These are phyloP conservation scores for Oxyteleia sp. DNA, from an alignment of 2,888 invertebrate genomes.

Conservation along the genomic window DNA sequence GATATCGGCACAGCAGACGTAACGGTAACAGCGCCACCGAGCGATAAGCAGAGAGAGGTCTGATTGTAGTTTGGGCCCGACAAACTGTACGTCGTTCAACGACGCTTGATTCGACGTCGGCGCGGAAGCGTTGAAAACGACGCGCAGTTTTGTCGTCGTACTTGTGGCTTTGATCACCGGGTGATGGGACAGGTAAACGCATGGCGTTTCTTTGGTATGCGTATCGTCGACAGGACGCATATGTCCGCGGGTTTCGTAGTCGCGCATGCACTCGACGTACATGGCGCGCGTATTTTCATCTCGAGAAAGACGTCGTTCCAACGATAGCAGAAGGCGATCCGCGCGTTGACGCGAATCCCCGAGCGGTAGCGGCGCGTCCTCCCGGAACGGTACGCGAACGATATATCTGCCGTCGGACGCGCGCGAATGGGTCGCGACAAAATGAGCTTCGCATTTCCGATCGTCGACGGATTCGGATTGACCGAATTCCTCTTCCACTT, in stretches of 20 bases:
- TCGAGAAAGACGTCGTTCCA: neutral
- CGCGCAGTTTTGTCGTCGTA: conserved; percentile 23
- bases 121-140: conserved; percentile 34
- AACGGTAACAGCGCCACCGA: conserved; percentile 2
- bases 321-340: neutral
- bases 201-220: neutral
- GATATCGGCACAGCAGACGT: conserved; percentile 12
- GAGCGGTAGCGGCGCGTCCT: neutral
- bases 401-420: conserved; percentile 19
- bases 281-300: neutral
- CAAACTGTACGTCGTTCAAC: too few relatives aligned
- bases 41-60: conserved; percentile 14
- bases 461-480: too few relatives aligned
- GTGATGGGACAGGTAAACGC: conserved; percentile 24
- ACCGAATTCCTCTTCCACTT: too few relatives aligned
- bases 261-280: conserved; percentile 3
- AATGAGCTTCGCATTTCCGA: conserved; percentile 18
- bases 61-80: conserved; percentile 26
- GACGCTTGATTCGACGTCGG: neutral
- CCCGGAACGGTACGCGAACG: conserved; percentile 32
- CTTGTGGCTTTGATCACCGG: conserved; percentile 3
- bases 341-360: neutral
- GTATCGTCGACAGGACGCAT: neutral
- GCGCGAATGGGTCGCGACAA: conserved; percentile 21
- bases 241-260: too few relatives aligned